phyloP scores from a whole-genome alignment of 2,113 vertebrate genomes.

The Ciconia stormi region DNA sequence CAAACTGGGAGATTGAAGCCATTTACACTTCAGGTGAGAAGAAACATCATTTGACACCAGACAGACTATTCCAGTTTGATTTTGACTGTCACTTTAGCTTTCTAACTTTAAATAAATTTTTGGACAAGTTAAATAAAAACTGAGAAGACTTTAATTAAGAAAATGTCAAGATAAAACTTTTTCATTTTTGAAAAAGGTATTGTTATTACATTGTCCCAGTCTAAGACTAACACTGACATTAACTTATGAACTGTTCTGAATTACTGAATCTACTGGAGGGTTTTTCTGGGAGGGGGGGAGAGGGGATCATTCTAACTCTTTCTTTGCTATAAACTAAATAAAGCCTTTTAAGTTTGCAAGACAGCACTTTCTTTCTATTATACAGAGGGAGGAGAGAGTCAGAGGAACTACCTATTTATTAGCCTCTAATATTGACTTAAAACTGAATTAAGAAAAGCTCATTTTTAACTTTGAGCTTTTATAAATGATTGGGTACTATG shows the following conservation, averaged over 20 bases:
- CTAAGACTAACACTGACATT: neutral
- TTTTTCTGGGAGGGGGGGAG: neutral
- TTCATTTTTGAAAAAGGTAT: neutral
- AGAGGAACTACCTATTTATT: neutral
- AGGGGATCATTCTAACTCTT: neutral
- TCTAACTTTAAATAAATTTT: neutral
- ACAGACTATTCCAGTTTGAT: neutral
- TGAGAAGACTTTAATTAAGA: neutral
- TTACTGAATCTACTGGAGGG: neutral
- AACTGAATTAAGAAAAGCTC: neutral
- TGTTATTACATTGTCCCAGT: neutral
- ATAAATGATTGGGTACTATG: rapidly evolving
- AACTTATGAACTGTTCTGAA: neutral
- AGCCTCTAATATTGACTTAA: neutral
- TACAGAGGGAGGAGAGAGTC: neutral
- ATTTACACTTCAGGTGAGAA: neutral
- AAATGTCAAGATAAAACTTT: neutral
- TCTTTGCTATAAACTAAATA: neutral
- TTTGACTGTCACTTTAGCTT: neutral
- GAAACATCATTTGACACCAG: neutral
- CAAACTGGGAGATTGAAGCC: neutral
- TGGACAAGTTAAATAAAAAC: neutral
- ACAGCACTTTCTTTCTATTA: neutral
- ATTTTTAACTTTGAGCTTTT: neutral
- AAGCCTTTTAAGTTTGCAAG: neutral